Evolutionary conservation across 2,888 invertebrate species (phyloP), one percentile per base, ranked within the genome.

Genomic region (Drosophila pseudotakahashii): DNA sequence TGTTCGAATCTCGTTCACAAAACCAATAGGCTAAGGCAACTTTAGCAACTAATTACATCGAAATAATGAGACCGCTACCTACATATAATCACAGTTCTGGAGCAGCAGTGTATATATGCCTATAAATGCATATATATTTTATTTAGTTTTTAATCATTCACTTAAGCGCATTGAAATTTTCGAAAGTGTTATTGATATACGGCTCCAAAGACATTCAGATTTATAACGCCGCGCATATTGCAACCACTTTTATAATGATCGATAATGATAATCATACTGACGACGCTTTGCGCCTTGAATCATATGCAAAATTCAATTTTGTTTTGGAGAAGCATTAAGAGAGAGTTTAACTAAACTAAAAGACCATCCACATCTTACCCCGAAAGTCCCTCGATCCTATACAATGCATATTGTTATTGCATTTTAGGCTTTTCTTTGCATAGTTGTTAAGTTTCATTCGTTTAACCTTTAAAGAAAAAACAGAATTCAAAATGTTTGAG

Each of bases 1-100:
- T 96, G 90, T 96, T 96, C 90, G 96, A 96, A 92, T 95, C 95
- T 89, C 95, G 95, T 90, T 94, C 94, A 69, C 92, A 92, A 90
- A 92, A 92, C 80, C 92, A 92, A 85, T 91, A 91, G 81, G 79
- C 62, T 82, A 64, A 77, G 66, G 23, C 54, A 66, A 42, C 41
- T 30, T 77, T 78, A 78, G 53, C 67, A 75, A 73, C 74, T 68
- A 75, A 53, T 48, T 60, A 72, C 51, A 64, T 74, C 66, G 82
- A 83, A 76, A 64, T 62, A 66, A 62, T 50, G 51, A 78, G 57
- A 62, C 42, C 57, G 36, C 63, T 41, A 50, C 58, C 44, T 63
- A 71, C 39, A 58, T 67, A 68, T 45, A 68, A 68, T 68, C 68
- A 63, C 61, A 60, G 52, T 53, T 48, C 50, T 53, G 64, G 53